Base-by-base conservation (phyloP, 2,797 vertebrate species). In the Novumbra hubbsi region DNA sequence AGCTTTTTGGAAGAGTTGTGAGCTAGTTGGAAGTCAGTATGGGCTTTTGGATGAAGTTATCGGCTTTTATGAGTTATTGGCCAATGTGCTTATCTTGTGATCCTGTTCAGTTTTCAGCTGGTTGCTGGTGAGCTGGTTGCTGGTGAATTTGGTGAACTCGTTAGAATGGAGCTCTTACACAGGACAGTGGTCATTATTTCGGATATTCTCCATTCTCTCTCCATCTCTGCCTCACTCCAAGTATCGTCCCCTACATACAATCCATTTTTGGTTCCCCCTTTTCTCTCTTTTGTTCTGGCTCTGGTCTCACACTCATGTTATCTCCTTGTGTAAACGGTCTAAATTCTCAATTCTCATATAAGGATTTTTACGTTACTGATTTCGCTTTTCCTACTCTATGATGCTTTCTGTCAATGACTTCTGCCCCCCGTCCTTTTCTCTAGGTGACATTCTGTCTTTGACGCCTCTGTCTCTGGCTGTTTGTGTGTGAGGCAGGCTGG, bases 401-500 rank as follows among this genome's bases (percentile, higher is more conserved):
- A 57, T 57, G 34, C 8, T 57, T n/a, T 24, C 55, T 57, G 19
- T 57, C 55, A 57, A 14, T 57, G n/a, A 7, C 55, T 2, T 24
- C 9, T n/a, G 5, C 21, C 21, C n/a, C n/a, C 21, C 12, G 1
- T 12, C 9, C 11, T 3, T 57, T 57, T 57, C 55, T 57, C n/a
- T 57, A n/a, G n/a, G 55, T 24, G 21, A 57, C 17, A 11, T 24
- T n/a, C 68, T 70, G n/a, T 7, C 24, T 45, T 2, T 28, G 34
- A 2, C 41, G 28, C 24, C 34, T 71, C 16, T 64, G 30, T 72
- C 8, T 73, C 30, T 30, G 4, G 34, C 3, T 19, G 21, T 48
- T 34, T 41, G n/a, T 74, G 34, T 60, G 8, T 66, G 75, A 45
- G 89, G 85, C 87, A 87, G 85, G 87, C 85, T 82, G 83, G 85